These are phyloP conservation scores for Epistrophe grossulariae DNA, from an alignment of 2,888 invertebrate species.

Conservation along the genomic window DNA sequence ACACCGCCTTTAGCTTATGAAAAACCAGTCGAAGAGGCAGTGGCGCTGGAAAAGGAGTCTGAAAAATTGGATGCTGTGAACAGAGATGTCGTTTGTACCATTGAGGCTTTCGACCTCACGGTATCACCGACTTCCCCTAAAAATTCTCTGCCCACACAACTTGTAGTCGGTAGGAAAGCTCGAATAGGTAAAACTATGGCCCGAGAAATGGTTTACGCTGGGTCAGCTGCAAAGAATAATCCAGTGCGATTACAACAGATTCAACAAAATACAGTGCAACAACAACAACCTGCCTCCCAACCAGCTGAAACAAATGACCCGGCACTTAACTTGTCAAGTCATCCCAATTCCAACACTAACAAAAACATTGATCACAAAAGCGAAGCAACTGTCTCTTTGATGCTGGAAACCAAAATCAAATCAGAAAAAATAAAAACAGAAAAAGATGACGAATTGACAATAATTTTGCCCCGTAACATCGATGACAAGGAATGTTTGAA, in stretches of 20 bases:
- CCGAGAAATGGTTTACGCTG: constrained; percentile 84
- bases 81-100: constrained; percentile 40
- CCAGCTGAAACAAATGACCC: constrained; percentile 66
- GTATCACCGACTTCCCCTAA: constrained; percentile 87
- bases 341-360: constrained; percentile 48
- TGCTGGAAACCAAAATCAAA: constrained; percentile 83
- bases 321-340: constrained; percentile 68
- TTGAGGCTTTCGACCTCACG: constrained; percentile 81
- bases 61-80: constrained; percentile 24
- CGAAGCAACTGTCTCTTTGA: constrained; percentile 50
- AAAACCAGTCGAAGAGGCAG: constrained; percentile 78
- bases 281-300: constrained; percentile 67
- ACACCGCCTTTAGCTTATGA: constrained; percentile 82
- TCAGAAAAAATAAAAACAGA: constrained; percentile 83
- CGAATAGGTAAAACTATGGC: constrained; percentile 89
- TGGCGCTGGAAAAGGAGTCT: constrained; percentile 27
- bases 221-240: constrained; percentile 76
- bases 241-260: constrained; percentile 76
- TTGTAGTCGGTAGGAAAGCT: constrained; percentile 84
- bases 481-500: constrained; percentile 80
- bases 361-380: constrained; percentile 61
- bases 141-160: constrained; percentile 81
- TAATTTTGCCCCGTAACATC: constrained; percentile 61
- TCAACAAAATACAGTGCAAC: constrained; percentile 39
- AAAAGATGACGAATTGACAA: constrained; percentile 78